Base-by-base conservation (phyloP, 2,888 invertebrate genomes). In the Platerodrilus igneus region DNA sequence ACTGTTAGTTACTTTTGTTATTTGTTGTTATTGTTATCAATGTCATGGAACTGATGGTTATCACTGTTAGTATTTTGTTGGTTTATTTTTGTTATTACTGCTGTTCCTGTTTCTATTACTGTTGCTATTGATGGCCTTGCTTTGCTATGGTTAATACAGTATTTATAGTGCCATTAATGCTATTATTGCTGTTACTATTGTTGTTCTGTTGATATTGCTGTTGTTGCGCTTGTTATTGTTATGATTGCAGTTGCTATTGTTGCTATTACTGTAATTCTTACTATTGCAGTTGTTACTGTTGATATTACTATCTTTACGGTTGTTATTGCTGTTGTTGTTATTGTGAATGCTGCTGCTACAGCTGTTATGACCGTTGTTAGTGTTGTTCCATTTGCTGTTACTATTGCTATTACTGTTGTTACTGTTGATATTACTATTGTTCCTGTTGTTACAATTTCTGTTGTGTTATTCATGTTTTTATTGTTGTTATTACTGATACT, bases 181-280 rank as follows among this genome's bases (percentile, higher is more conserved):
- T n/a, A n/a, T 22, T 22, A 10, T 22, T n/a, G 22, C 10, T 22
- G 22, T 22, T n/a, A n/a, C 10, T 22, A 10, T 22, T n/a, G 22
- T 22, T 22, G 22, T 8, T 22, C n/a, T 3, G n/a, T 22, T 22
- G 22, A 9, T n/a, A 10, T 22, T 4, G n/a, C 10, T n/a, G 22
- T 22, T 22, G 22, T 22, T 10, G n/a, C 10, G 8, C n/a, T n/a
- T n/a, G 9, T 22, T 22, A 10, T 22, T 3, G n/a, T 22, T 22
- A 3, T n/a, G n/a, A n/a, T n/a, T n/a, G n/a, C 10, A 8, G 22
- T 22, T 22, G 22, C 10, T 10, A n/a, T 22, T 22, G 22, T 22
- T n/a, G 22, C n/a, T n/a, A n/a, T n/a, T n/a, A n/a, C n/a, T n/a
- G n/a, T n/a, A n/a, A n/a, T n/a, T n/a, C n/a, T n/a, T n/a, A n/a